A percentile compares a stretch with the other conserved stretches of the same genome.
These are phyloP conservation scores for Eustalomyia histrio DNA, from an alignment of 2,888 invertebrate species.

Conservation along the genomic window DNA sequence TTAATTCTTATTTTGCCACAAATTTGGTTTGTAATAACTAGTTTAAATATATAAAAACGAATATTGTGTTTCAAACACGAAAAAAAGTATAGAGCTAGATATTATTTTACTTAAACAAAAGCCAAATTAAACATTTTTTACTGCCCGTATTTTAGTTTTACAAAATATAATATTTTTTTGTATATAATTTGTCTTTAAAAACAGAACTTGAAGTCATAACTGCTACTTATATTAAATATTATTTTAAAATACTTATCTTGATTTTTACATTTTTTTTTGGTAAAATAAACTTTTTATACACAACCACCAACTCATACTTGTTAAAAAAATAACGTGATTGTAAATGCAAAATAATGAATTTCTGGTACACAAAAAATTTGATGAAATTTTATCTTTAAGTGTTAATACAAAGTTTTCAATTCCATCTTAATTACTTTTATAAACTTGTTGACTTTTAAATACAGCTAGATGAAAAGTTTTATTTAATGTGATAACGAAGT, in stretches of 20 bases:
- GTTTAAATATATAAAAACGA: slow-evolving; percentile 21
- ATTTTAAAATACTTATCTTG: background rate
- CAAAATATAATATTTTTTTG: background rate
- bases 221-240: background rate
- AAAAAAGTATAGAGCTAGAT: background rate
- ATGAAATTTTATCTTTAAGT: slow-evolving; percentile 62
- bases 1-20: slow-evolving; percentile 59
- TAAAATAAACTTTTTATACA: slow-evolving; percentile 2
- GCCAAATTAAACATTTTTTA: background rate
- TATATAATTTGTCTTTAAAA: background rate
- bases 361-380: slow-evolving; percentile 62
- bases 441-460: slow-evolving; percentile 6
- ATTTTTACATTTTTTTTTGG: background rate
- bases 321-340: slow-evolving; percentile 29
- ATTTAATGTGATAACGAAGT: background rate
- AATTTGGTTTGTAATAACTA: slow-evolving; percentile 4
- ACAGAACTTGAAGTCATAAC: slow-evolving; percentile 8
- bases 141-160: background rate
- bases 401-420: slow-evolving; percentile 28
- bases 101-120: slow-evolving; percentile 20
- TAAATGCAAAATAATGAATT: slow-evolving; percentile 51
- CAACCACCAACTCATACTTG: slow-evolving; percentile 7
- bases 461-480: background rate
- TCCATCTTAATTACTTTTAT: slow-evolving; percentile 25
- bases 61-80: slow-evolving; percentile 59